Evolutionary conservation across 2,888 invertebrate species (phyloP).

Genomic region (Polylopha cassiicola): DNA sequence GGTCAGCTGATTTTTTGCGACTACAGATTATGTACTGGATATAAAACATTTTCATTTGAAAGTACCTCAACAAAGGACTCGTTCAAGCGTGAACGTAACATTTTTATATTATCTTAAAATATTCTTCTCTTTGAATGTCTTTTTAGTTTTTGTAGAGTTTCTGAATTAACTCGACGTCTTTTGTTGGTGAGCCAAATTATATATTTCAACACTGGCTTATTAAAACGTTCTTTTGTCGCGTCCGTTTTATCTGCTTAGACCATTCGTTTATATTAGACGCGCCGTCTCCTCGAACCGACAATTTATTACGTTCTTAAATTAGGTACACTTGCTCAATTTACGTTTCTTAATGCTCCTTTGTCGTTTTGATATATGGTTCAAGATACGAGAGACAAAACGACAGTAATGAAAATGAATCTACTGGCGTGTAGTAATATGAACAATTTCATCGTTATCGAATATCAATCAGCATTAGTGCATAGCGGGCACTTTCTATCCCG

Average conservation of each 20-base stretch:
- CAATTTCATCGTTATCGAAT: slow-evolving; percentile 43
- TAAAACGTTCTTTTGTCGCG: slow-evolving; percentile 27
- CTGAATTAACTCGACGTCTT: slow-evolving; percentile 13
- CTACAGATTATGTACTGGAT: slow-evolving; percentile 9
- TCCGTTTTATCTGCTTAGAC: slow-evolving; percentile 22
- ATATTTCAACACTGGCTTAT: slow-evolving; percentile 22
- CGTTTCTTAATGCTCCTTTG: slow-evolving; percentile 16
- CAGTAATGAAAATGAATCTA: slow-evolving; percentile 27
- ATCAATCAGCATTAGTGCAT: slow-evolving; percentile 60
- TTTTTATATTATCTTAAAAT: too few relatives aligned
- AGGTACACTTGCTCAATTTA: slow-evolving; percentile 17
- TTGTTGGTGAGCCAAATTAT: slow-evolving; percentile 15
- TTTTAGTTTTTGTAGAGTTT: slow-evolving; percentile 12
- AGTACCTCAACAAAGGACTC: slow-evolving; percentile 6
- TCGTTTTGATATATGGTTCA: slow-evolving; percentile 15
- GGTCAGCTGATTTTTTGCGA: slow-evolving; percentile 46
- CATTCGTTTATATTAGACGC: slow-evolving; percentile 32
- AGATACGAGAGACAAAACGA: slow-evolving; percentile 12
- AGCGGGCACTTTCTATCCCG: slow-evolving; percentile 41
- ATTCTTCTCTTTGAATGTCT: slow-evolving; percentile 12
- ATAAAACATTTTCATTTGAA: too few relatives aligned
- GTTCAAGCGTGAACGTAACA: slow-evolving; percentile 11
- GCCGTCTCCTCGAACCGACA: slow-evolving; percentile 30
- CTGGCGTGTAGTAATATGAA: slow-evolving; percentile 27
- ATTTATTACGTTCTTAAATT: slow-evolving; percentile 30